These are phyloP conservation scores for Bubo blakistoni DNA, from an alignment of 2,113 vertebrate genomes.

Conservation along the genomic window DNA sequence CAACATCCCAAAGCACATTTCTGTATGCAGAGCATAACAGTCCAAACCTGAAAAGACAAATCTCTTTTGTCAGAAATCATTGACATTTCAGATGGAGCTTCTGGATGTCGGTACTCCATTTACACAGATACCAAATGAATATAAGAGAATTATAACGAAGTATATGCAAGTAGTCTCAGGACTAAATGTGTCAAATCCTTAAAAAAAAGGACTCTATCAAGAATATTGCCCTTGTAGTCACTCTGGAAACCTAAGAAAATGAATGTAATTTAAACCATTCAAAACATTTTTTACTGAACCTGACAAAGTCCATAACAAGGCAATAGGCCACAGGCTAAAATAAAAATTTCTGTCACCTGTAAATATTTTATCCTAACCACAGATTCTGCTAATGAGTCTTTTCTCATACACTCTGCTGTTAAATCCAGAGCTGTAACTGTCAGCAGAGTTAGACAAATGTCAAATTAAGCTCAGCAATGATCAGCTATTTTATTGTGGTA, in stretches of 20 bases:
- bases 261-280: background rate
- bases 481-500: background rate
- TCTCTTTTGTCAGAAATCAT: background rate
- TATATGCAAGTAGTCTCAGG: background rate
- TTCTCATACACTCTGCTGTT: background rate
- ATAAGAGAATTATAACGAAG: background rate
- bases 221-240: background rate
- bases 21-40: background rate
- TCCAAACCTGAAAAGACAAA: background rate
- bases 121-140: background rate
- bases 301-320: background rate
- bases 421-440: background rate
- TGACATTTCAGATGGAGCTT: background rate
- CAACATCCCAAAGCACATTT: background rate
- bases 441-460: background rate
- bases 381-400: background rate
- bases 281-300: background rate
- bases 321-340: background rate
- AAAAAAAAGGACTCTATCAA: background rate
- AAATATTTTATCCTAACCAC: background rate
- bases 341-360: background rate
- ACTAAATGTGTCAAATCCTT: background rate
- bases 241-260: background rate
- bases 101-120: background rate
- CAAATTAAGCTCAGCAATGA: background rate